Percentiles rank a stretch among this genome's conserved stretches.
phyloP scores from a whole-genome alignment of 2,113 vertebrate genomes.

The Anguilla rostrata region DNA sequence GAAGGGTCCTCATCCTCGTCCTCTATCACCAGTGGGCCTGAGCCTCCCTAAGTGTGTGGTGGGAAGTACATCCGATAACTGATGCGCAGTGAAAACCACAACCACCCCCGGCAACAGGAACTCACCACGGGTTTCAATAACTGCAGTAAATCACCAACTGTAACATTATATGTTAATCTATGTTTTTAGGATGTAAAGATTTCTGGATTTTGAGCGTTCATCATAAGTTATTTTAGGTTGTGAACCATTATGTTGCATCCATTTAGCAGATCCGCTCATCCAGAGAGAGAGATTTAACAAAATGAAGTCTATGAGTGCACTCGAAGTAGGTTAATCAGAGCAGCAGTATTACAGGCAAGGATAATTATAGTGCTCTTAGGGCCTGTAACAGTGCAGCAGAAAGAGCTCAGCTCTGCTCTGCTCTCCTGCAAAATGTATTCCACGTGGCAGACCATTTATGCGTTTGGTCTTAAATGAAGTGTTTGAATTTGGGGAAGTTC shows the following conservation, averaged over 20 bases:
- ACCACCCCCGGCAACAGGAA: background rate
- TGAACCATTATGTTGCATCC: background rate
- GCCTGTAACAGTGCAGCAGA: too few species aligned
- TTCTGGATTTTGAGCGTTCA: background rate
- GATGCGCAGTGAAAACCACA: background rate
- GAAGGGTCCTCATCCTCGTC: slow-evolving; percentile 48
- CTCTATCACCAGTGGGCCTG: background rate
- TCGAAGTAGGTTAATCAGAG: too few species aligned
- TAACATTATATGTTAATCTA: background rate
- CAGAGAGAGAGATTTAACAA: too few species aligned
- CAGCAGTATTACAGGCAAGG: too few species aligned
- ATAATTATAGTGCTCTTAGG: too few species aligned
- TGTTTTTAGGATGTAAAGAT: background rate
- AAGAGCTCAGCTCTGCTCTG: too few species aligned
- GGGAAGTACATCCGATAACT: background rate
- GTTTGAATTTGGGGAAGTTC: too few species aligned
- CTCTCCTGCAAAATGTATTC: too few species aligned
- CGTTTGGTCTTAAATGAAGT: too few species aligned
- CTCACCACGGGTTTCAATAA: background rate
- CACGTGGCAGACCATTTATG: too few species aligned
- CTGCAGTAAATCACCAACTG: background rate
- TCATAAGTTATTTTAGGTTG: background rate
- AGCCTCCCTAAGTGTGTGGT: slow-evolving; percentile 31
- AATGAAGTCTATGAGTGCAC: too few species aligned
- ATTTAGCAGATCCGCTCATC: too few species aligned